These are phyloP conservation scores for Lagorchestes hirsutus DNA, from an alignment of 2,797 vertebrate species.

Conservation along the genomic window DNA sequence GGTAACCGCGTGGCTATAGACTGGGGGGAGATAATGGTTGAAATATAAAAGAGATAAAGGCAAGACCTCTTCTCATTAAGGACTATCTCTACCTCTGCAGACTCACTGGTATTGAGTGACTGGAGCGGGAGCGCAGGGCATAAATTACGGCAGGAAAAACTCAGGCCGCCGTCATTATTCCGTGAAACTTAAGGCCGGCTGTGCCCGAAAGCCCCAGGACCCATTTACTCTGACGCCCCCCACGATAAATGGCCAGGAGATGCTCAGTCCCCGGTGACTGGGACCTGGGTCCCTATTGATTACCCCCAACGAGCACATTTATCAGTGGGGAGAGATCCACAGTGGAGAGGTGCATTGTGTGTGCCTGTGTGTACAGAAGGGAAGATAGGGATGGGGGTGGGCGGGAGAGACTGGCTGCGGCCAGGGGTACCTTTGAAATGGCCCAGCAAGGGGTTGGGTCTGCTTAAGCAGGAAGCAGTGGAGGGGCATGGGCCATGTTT, in stretches of 20 bases:
- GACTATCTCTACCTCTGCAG: slow-evolving; percentile 98
- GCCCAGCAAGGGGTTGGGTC: not conserved
- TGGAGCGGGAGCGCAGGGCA: slow-evolving; percentile 88
- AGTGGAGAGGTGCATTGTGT: slow-evolving; percentile 1
- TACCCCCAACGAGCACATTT: not conserved
- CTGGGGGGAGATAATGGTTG: slow-evolving; percentile 97
- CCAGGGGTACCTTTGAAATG: not conserved
- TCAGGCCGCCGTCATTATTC: slow-evolving; percentile 81
- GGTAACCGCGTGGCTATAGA: slow-evolving; percentile 98
- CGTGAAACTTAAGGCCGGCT: slow-evolving; percentile 82
- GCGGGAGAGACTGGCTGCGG: not conserved
- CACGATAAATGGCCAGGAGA: slow-evolving; percentile 76
- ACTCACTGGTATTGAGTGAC: slow-evolving; percentile 94
- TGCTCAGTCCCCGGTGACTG: slow-evolving; percentile 62
- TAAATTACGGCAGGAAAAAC: slow-evolving; percentile 91
- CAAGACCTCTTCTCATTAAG: slow-evolving; percentile 98
- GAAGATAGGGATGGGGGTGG: not conserved
- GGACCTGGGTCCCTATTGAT: slow-evolving; percentile 36
- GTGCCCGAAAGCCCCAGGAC: slow-evolving; percentile 78
- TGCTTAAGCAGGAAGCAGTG: not conserved
- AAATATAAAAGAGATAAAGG: slow-evolving; percentile 96
- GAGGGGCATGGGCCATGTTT: not conserved
- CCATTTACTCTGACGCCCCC: slow-evolving; percentile 80
- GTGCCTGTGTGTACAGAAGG: not conserved
- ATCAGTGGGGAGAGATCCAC: slow-evolving; percentile 39